These are phyloP conservation scores for Trichomalopsis sarcophagae DNA, from an alignment of 1,140 invertebrate species.

Conservation along the genomic window DNA sequence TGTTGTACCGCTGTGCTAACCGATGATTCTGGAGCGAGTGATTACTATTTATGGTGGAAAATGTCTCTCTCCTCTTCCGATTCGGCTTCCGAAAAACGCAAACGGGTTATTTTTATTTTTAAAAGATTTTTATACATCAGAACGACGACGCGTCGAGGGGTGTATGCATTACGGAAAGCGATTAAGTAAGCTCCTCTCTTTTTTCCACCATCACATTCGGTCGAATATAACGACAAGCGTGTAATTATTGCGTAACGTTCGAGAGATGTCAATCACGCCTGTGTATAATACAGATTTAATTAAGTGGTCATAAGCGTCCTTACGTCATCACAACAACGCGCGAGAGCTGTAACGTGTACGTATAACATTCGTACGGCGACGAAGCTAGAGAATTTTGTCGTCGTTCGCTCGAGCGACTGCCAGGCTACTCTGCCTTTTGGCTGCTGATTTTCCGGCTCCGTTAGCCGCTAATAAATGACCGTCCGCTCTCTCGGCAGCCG, in stretches of 20 bases:
- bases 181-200: background rate
- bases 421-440: background rate
- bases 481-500: no score
- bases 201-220: background rate
- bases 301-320: slow-evolving; percentile 7
- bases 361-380: background rate
- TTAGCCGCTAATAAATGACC: background rate
- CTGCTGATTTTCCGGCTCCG: background rate
- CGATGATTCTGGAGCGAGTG: no score
- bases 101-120: background rate
- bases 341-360: background rate
- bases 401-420: background rate
- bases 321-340: slow-evolving; percentile 23
- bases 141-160: background rate
- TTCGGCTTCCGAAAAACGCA: background rate
- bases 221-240: background rate
- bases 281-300: slow-evolving; percentile 29
- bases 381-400: background rate
- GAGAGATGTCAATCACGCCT: slow-evolving; percentile 16
- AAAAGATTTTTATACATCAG: background rate
- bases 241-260: slow-evolving; percentile 25
- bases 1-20: no score
- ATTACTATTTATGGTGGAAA: no score
- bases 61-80: background rate
- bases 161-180: background rate